These are phyloP conservation scores for Ibidorhyncha struthersii DNA, from an alignment of 2,113 vertebrate species.

Conservation along the genomic window DNA sequence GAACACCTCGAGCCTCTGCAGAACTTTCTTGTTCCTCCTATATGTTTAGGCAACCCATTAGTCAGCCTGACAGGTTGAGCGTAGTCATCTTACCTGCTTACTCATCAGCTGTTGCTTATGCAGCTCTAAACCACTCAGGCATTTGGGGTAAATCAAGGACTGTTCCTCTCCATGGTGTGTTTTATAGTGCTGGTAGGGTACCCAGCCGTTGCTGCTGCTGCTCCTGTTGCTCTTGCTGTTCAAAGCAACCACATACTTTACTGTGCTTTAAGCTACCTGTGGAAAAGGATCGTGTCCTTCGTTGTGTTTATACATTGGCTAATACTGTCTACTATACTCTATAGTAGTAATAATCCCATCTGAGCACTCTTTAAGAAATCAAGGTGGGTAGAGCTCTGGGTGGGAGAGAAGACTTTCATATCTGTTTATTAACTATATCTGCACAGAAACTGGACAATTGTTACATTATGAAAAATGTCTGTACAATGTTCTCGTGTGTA, in stretches of 20 bases:
- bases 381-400: background rate
- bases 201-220: background rate
- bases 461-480: background rate
- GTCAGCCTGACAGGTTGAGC: background rate
- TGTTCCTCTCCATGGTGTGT: background rate
- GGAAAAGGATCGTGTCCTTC: background rate
- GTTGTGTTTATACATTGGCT: background rate
- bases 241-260: background rate
- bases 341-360: background rate
- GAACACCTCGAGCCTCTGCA: background rate
- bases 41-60: background rate
- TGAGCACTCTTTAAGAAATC: background rate
- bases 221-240: background rate
- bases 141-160: background rate
- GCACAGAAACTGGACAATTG: background rate
- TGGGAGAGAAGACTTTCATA: background rate
- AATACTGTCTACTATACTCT: background rate
- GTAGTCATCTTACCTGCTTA: background rate
- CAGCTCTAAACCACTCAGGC: background rate
- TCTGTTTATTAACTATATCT: background rate
- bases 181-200: background rate
- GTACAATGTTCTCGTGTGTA: background rate
- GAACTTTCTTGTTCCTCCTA: background rate
- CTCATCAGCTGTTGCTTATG: background rate
- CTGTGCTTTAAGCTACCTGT: background rate